phyloP scores from a whole-genome alignment of 2,888 invertebrate species.

The Lordiphosa andalusiaca region DNA sequence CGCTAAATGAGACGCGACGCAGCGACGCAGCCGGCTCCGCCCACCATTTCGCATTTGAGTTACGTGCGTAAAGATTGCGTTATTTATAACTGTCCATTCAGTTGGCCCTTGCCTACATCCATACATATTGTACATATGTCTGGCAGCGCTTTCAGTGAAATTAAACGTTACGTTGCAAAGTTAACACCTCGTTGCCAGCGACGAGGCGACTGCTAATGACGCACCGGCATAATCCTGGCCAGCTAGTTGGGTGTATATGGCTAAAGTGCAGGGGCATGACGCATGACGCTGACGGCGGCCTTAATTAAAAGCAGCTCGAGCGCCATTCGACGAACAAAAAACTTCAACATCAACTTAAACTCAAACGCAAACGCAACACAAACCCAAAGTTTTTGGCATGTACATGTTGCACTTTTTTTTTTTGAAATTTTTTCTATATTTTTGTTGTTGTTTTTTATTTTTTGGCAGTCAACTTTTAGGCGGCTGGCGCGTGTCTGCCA shows the following conservation, averaged over 20 bases:
- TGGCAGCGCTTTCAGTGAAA: conserved; percentile 52
- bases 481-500: conserved; percentile 47
- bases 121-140: conserved; percentile 31
- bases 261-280: conserved; percentile 4
- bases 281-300: conserved; percentile 55
- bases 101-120: neutral
- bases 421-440: conserved; percentile 33
- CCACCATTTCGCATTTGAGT: conserved; percentile 67
- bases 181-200: conserved; percentile 58
- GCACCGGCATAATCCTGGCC: conserved; percentile 25
- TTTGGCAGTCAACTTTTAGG: conserved; percentile 43
- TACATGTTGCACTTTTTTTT: conserved; percentile 63
- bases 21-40: conserved; percentile 23
- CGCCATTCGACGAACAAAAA: conserved; percentile 23
- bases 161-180: conserved; percentile 62
- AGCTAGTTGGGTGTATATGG: neutral
- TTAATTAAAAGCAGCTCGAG: conserved; percentile 64
- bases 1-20: conserved; percentile 75
- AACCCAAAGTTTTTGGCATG: conserved; percentile 40
- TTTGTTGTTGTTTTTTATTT: conserved; percentile 14
- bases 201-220: conserved; percentile 40
- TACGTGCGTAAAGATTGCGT: conserved; percentile 74
- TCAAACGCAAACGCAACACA: conserved; percentile 55
- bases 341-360: conserved; percentile 53
- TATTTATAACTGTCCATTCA: conserved; percentile 62